These are phyloP conservation scores for Euphonia xanthogaster DNA, from an alignment of 2,797 vertebrate species.

Conservation along the genomic window DNA sequence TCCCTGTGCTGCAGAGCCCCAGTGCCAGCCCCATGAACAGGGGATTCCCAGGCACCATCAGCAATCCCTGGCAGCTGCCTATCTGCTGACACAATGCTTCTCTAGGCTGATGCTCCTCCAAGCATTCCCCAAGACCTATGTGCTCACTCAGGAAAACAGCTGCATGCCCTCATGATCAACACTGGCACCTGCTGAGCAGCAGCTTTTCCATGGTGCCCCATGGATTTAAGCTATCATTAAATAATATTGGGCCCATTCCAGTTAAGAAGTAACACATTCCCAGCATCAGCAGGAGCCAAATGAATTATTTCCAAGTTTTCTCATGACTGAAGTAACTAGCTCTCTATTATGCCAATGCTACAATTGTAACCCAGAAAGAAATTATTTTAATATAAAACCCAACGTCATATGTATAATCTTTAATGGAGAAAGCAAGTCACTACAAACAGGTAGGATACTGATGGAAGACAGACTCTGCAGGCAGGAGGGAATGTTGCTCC, in stretches of 20 bases:
- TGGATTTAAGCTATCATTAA: background rate
- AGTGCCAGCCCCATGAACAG: rapidly evolving
- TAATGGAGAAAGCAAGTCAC: background rate
- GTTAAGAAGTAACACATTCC: background rate
- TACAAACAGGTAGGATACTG: background rate
- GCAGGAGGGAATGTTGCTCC: background rate
- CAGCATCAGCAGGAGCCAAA: background rate
- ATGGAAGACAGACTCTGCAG: background rate
- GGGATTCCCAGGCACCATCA: background rate
- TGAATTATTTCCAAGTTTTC: background rate
- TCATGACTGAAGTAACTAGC: background rate
- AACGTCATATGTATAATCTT: background rate
- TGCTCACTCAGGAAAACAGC: background rate
- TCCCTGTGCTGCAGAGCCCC: background rate
- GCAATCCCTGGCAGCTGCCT: too few species aligned
- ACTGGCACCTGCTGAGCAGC: background rate
- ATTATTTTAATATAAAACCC: background rate
- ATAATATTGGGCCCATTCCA: background rate
- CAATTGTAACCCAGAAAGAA: background rate
- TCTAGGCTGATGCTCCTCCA: background rate
- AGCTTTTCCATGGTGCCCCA: background rate
- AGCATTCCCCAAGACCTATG: background rate
- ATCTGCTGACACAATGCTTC: rapidly evolving
- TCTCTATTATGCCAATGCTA: background rate
- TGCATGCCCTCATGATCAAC: rapidly evolving